Evolutionary conservation across 2,888 invertebrate species (phyloP).

Genomic region (Plemyria rubiginata): DNA sequence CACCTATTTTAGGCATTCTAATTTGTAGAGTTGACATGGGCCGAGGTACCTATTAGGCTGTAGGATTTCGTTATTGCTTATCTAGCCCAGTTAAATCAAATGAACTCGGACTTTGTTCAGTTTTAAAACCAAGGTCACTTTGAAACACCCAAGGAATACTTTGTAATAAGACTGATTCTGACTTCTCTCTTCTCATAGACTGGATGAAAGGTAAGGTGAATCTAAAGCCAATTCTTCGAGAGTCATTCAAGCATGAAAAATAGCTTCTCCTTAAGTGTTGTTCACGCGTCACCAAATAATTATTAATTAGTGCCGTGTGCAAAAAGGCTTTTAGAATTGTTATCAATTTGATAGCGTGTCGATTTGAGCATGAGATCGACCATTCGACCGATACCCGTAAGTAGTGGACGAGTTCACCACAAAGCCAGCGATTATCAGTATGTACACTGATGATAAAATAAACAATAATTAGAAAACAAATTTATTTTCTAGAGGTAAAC

Average conservation of each 20-base stretch:
- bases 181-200: too few species aligned
- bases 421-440: slow-evolving; percentile 17
- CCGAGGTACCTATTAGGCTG: too few species aligned
- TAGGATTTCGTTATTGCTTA: too few species aligned
- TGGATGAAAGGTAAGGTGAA: too few species aligned
- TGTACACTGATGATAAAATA: slow-evolving; percentile 25
- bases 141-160: too few species aligned
- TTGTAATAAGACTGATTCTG: too few species aligned
- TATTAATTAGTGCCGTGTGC: slow-evolving; percentile 53
- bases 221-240: too few species aligned
- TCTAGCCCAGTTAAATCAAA: too few species aligned
- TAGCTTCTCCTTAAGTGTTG: slow-evolving; percentile 63
- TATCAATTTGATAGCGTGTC: slow-evolving; percentile 47
- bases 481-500: slow-evolving; percentile 1
- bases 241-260: background rate
- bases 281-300: slow-evolving; percentile 67
- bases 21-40: too few species aligned
- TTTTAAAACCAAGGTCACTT: too few species aligned
- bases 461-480: slow-evolving; percentile 9
- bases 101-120: too few species aligned
- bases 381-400: slow-evolving; percentile 13
- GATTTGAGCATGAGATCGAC: slow-evolving; percentile 21
- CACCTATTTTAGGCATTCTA: too few species aligned
- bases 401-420: slow-evolving; percentile 1
- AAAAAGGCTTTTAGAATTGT: slow-evolving; percentile 50